These are phyloP conservation scores for Ceratina australensis DNA, from an alignment of 1,140 invertebrate genomes.

Conservation along the genomic window DNA sequence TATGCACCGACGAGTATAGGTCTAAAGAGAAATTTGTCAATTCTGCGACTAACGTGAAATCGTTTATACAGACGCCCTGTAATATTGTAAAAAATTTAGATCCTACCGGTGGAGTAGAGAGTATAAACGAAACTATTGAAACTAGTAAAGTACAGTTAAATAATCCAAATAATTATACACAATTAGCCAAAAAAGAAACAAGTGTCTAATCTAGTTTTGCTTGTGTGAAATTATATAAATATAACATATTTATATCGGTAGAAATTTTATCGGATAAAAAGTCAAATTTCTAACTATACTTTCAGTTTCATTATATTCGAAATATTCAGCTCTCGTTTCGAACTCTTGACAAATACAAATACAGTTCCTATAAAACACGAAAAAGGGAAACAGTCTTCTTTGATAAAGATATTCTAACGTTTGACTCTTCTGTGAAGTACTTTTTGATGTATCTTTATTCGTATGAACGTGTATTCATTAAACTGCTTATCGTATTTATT, in stretches of 20 bases:
- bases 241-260: conserved; percentile 33
- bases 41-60: conserved; percentile 66
- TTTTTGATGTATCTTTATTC: conserved; percentile 18
- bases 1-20: conserved; percentile 36
- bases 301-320: conserved; percentile 8
- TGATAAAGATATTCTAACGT: conserved; percentile 4
- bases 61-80: conserved; percentile 52
- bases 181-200: conserved; percentile 73
- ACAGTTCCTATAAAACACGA: conserved; percentile 32
- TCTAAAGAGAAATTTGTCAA: conserved; percentile 58
- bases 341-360: not conserved
- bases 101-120: conserved; percentile 52
- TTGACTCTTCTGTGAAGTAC: conserved; percentile 5
- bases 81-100: conserved; percentile 48
- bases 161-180: conserved; percentile 40
- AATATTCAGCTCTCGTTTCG: not conserved
- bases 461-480: conserved; percentile 4
- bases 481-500: conserved; percentile 36
- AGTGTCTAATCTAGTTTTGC: conserved; percentile 67
- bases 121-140: conserved; percentile 56
- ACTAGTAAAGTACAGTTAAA: conserved; percentile 57
- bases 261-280: not conserved
- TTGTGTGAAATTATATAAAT: not conserved
- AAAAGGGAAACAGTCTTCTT: not conserved
- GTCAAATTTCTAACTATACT: conserved; percentile 4